phyloP scores from a whole-genome alignment of 2,888 invertebrate genomes.

The Drosophila kambysellisi region DNA sequence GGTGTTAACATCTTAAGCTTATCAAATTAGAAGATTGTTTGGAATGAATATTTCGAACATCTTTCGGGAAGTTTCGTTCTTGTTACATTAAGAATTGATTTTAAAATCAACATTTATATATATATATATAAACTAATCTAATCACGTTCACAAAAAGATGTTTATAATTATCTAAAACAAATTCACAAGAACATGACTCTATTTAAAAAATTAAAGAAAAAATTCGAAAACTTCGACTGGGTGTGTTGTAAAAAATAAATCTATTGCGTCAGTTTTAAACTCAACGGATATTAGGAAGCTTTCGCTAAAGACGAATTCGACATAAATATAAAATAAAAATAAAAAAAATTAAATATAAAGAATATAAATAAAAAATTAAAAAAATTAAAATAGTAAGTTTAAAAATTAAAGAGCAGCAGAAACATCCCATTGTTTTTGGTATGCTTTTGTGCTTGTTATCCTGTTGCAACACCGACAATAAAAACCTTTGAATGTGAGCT shows the following conservation, averaged over 20 bases:
- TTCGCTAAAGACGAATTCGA: background rate
- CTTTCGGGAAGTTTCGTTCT: background rate
- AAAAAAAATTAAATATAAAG: too few relatives aligned
- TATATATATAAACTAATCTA: background rate
- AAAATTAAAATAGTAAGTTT: background rate
- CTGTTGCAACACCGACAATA: background rate
- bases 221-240: background rate
- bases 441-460: background rate
- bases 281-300: background rate
- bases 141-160: background rate
- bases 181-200: background rate
- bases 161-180: background rate
- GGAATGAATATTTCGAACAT: background rate
- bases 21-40: background rate
- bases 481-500: background rate
- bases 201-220: background rate
- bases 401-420: background rate
- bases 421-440: background rate
- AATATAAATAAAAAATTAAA: too few relatives aligned
- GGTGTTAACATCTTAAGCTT: background rate
- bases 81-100: background rate
- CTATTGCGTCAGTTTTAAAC: background rate
- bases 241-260: background rate
- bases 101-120: background rate
- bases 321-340: background rate